These are phyloP conservation scores for Pycnonotus jocosus DNA, from an alignment of 2,113 vertebrate genomes.

Conservation along the genomic window DNA sequence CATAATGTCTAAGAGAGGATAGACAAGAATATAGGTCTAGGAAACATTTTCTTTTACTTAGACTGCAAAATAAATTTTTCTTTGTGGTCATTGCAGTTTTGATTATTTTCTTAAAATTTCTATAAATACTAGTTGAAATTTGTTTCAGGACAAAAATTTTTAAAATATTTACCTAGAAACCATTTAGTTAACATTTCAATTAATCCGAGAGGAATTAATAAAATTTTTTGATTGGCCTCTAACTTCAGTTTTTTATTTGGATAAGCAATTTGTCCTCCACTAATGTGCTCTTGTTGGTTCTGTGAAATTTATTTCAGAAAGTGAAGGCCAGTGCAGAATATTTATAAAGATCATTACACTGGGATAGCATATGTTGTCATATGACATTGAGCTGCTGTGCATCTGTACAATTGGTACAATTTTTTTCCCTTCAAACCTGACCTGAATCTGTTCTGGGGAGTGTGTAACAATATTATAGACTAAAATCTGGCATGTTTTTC, in stretches of 20 bases:
- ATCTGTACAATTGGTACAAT: background rate
- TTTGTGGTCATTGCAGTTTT: background rate
- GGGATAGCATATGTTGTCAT: background rate
- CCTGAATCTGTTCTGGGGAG: background rate
- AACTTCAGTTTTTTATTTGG: background rate
- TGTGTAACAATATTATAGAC: background rate
- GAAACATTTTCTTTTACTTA: background rate
- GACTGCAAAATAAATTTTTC: background rate
- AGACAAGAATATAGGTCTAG: background rate
- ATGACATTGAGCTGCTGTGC: background rate
- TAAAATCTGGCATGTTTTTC: background rate
- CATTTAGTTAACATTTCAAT: background rate
- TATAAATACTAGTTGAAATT: background rate
- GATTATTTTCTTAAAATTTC: background rate
- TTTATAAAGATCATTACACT: background rate
- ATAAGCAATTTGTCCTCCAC: background rate
- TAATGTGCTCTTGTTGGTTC: background rate
- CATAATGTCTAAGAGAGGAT: background rate
- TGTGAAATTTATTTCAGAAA: background rate
- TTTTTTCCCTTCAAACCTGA: background rate
- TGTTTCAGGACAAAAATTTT: background rate
- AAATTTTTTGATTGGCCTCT: background rate
- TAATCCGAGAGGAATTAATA: rapidly evolving
- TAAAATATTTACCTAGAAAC: background rate
- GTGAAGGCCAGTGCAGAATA: background rate